phyloP scores from a whole-genome alignment of 2,797 vertebrate genomes.

The Acipenser oxyrinchus region DNA sequence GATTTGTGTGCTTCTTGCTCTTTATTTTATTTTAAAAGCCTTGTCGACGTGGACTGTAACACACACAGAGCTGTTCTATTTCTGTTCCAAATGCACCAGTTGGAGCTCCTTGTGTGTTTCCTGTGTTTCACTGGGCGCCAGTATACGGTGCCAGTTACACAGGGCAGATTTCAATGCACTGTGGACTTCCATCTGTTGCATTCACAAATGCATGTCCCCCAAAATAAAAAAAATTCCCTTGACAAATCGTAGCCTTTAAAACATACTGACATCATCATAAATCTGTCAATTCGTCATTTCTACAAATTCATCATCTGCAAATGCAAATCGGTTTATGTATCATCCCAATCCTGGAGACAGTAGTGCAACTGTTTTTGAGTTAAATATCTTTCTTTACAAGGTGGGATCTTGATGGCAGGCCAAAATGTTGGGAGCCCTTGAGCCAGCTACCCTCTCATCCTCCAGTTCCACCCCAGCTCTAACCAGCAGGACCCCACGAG shows the following conservation, averaged over 20 bases:
- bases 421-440: too few relatives aligned
- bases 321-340: too few relatives aligned
- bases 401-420: too few relatives aligned
- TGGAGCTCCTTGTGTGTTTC: neutral
- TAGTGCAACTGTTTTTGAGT: constrained; percentile 9
- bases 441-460: too few relatives aligned
- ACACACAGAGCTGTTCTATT: neutral
- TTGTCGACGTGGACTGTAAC: neutral
- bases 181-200: neutral
- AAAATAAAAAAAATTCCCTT: too few relatives aligned
- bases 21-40: neutral
- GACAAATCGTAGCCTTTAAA: too few relatives aligned
- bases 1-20: neutral
- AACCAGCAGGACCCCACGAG: too few relatives aligned
- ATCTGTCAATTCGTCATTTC: too few relatives aligned
- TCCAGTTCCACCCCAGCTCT: too few relatives aligned
- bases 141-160: neutral
- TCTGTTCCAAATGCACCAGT: neutral
- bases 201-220: neutral
- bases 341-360: neutral
- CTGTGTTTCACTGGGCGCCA: neutral
- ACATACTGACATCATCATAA: too few relatives aligned
- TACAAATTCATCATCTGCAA: too few relatives aligned
- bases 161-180: neutral
- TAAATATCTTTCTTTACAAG: neutral